A percentile compares a stretch with the other conserved stretches of the same genome.
These are phyloP conservation scores for Cydia pomonella DNA, from an alignment of 1,140 invertebrate genomes.

Conservation along the genomic window DNA sequence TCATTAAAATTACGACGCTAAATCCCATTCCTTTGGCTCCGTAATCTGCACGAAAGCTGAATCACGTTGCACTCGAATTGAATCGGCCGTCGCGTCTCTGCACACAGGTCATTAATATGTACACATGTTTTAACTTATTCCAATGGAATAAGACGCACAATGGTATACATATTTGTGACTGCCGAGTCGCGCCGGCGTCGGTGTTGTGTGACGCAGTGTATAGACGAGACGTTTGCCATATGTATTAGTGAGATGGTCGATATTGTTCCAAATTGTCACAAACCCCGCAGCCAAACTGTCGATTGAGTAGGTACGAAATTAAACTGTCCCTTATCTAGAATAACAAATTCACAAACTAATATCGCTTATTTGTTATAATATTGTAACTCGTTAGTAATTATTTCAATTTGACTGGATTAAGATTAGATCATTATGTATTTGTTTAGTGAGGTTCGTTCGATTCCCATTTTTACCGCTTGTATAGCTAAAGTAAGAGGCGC, in stretches of 20 bases:
- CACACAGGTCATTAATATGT: background rate
- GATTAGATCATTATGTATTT: conserved; percentile 62
- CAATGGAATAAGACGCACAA: conserved; percentile 1
- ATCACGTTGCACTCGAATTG: background rate
- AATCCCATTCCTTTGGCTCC: background rate
- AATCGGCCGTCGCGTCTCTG: background rate
- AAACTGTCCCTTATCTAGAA: conserved; percentile 52
- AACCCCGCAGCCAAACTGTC: conserved; percentile 49
- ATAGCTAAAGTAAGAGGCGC: conserved; percentile 77
- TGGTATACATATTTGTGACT: background rate
- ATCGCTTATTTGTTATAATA: conserved; percentile 71
- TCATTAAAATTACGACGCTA: background rate
- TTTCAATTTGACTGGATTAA: conserved; percentile 72
- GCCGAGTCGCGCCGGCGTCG: conserved; percentile 23
- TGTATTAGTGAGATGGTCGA: conserved; percentile 71
- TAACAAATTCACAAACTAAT: conserved; percentile 79
- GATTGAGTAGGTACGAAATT: conserved; percentile 43
- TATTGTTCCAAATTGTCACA: conserved; percentile 57
- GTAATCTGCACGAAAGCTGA: background rate
- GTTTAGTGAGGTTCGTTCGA: conserved; percentile 65
- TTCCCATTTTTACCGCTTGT: conserved; percentile 76
- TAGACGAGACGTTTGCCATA: conserved; percentile 68
- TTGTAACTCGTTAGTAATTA: conserved; percentile 75
- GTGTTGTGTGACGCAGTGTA: conserved; percentile 42
- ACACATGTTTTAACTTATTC: conserved; percentile 15